These are phyloP conservation scores for Chaenodraco wilsoni DNA, from an alignment of 2,797 vertebrate genomes.

Conservation along the genomic window DNA sequence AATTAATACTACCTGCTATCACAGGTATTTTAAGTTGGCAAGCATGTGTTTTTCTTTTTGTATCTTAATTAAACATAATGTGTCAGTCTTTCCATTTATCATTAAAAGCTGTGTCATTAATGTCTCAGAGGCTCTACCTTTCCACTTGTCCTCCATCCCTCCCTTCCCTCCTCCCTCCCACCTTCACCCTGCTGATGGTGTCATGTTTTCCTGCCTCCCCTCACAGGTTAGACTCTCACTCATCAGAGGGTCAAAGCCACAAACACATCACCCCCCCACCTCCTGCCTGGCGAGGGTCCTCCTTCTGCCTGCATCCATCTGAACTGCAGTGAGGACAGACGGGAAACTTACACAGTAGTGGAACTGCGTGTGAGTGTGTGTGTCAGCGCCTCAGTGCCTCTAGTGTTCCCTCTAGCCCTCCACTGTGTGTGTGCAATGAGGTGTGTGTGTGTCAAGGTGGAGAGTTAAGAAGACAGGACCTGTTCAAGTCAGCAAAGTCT, in stretches of 20 bases:
- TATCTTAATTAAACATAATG: background rate
- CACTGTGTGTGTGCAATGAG: constrained; percentile 38
- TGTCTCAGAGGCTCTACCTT: constrained; percentile 16
- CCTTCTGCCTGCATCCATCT: constrained; percentile 43
- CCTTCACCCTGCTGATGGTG: constrained; percentile 40
- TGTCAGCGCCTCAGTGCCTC: constrained; percentile 37
- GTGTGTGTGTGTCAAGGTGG: constrained; percentile 58
- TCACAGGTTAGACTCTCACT: constrained; percentile 71
- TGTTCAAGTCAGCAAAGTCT: constrained; percentile 54
- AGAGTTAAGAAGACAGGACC: constrained; percentile 48
- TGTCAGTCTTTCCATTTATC: constrained; percentile 1
- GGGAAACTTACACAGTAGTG: constrained; percentile 30
- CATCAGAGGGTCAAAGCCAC: constrained; percentile 61
- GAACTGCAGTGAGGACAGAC: constrained; percentile 46
- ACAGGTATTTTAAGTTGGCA: background rate
- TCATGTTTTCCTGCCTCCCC: constrained; percentile 67
- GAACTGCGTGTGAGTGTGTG: constrained; percentile 15
- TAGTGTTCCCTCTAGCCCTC: constrained; percentile 37
- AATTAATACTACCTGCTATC: background rate
- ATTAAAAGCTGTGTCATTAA: background rate
- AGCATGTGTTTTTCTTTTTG: background rate
- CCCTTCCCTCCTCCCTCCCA: background rate
- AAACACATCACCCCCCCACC: constrained; percentile 34
- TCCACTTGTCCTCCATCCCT: background rate
- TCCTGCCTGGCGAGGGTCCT: constrained; percentile 31